Base-by-base conservation (phyloP, 2,888 invertebrate genomes). In the Lasius fuliginosus region DNA sequence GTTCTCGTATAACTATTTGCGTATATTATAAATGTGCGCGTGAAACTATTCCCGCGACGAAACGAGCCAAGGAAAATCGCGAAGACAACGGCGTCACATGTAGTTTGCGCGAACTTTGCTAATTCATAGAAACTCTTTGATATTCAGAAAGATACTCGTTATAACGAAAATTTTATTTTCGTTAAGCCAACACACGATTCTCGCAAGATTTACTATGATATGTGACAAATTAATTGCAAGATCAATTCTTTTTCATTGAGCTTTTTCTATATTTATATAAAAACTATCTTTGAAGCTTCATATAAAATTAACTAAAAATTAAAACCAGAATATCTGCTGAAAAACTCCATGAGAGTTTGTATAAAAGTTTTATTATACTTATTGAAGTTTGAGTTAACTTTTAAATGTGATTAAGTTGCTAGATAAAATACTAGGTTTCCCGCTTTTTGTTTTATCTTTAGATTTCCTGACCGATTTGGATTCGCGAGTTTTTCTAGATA, bases 71-170 rank as follows among this genome's bases (percentile, higher is more conserved):
- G 36, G 27, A 36, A 53, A 64, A 64, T 65, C 75, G 36, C 6
- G 49, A 64, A 36, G 36, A 40, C 27, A 53, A 76, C 27, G n/a
- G 23, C 23, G 46, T 33, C 11, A 11, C 18, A 23, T 23, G 6
- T 53, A 75, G 49, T 46, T 49, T 49, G 33, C 11, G 23, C n/a
- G 11, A 76, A 76, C 49, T 76, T 65, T 36, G 11, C 30, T 65
- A 76, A 76, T 76, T 65, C 36, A 12, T n/a, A 9, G 65, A 76
- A 53, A 53, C 49, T n/a, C 53, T 76, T 65, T 76, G 15, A 27
- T 36, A 53, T 58, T 64, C 23, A 53, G 33, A 23, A 76, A 65
- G 65, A 76, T 76, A 42, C 36, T 12, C 33, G 49, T 49, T 53
- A 49, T 64, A 18, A 53, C 6, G 8, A 12, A 53, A 18, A 40